phyloP scores from a whole-genome alignment of 2,888 invertebrate species.

The Pogonocherus hispidulus region DNA sequence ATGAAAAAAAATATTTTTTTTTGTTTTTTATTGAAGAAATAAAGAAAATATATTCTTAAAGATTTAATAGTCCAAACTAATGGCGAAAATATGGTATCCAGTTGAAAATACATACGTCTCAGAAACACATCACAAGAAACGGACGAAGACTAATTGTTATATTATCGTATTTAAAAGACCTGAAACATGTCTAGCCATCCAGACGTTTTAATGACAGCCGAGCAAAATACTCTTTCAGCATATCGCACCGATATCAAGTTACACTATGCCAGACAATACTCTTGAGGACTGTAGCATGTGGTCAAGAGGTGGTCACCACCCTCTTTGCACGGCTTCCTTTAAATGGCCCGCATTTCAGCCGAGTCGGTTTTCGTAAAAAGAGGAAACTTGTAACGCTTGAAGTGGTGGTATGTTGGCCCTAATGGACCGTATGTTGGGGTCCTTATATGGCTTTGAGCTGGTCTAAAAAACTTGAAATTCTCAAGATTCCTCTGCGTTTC shows the following conservation, averaged over 20 bases:
- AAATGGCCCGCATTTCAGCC: constrained; percentile 17
- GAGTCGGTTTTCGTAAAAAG: constrained; percentile 35
- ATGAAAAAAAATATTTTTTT: too few relatives aligned
- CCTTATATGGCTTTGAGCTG: constrained; percentile 32
- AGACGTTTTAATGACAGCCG: constrained; percentile 7
- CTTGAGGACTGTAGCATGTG: constrained; percentile 19
- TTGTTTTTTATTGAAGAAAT: too few relatives aligned
- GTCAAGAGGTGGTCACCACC: constrained; percentile 33
- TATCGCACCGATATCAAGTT: constrained; percentile 26
- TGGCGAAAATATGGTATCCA: constrained; percentile 19
- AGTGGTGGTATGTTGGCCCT: constrained; percentile 38
- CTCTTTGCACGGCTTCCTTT: background rate
- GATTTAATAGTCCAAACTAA: background rate
- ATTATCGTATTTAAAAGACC: background rate
- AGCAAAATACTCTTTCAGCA: constrained; percentile 22
- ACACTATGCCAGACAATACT: constrained; percentile 17
- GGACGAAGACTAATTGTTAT: constrained; percentile 20
- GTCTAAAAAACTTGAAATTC: constrained; percentile 13
- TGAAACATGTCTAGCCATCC: constrained; percentile 18
- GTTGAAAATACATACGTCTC: background rate
- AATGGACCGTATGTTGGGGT: constrained; percentile 41
- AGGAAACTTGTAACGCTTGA: constrained; percentile 33
- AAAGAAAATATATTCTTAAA: too few relatives aligned
- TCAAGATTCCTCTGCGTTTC: background rate
- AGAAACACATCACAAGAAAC: constrained; percentile 14